Evolutionary conservation across 2,888 invertebrate genomes (phyloP).

Genomic region (Eupithecia insigniata): DNA sequence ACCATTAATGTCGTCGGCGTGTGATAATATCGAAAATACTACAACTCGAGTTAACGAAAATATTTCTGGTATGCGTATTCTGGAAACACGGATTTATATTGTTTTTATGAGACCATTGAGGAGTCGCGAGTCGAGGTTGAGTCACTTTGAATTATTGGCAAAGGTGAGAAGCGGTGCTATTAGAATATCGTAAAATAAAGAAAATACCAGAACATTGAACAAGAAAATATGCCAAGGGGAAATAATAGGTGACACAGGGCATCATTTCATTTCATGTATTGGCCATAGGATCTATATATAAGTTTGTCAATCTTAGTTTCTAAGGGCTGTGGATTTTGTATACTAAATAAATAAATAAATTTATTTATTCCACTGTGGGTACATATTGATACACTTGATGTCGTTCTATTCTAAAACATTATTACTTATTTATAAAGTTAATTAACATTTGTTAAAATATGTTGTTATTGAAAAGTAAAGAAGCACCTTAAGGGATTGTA

Average conservation of each 20-base stretch:
- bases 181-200: not conserved
- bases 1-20: constrained; percentile 66
- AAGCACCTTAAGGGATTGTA: too few species aligned
- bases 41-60: constrained; percentile 49
- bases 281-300: too few species aligned
- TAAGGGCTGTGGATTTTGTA: too few species aligned
- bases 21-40: constrained; percentile 57
- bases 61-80: constrained; percentile 18
- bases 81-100: constrained; percentile 33
- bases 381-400: too few species aligned
- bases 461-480: too few species aligned
- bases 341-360: too few species aligned
- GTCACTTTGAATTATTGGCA: constrained; percentile 1
- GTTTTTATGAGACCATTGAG: constrained; percentile 36
- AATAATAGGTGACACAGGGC: not conserved
- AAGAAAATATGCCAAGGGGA: not conserved
- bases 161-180: not conserved
- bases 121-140: constrained; percentile 18
- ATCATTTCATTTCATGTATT: too few species aligned
- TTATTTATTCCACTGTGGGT: too few species aligned
- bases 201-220: not conserved
- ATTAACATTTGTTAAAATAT: too few species aligned
- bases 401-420: too few species aligned
- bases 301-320: too few species aligned
- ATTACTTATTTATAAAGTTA: too few species aligned